Percentiles rank a stretch among this genome's conserved stretches.
These are phyloP conservation scores for Rallus crepitans DNA, from an alignment of 2,797 vertebrate species.

Conservation along the genomic window DNA sequence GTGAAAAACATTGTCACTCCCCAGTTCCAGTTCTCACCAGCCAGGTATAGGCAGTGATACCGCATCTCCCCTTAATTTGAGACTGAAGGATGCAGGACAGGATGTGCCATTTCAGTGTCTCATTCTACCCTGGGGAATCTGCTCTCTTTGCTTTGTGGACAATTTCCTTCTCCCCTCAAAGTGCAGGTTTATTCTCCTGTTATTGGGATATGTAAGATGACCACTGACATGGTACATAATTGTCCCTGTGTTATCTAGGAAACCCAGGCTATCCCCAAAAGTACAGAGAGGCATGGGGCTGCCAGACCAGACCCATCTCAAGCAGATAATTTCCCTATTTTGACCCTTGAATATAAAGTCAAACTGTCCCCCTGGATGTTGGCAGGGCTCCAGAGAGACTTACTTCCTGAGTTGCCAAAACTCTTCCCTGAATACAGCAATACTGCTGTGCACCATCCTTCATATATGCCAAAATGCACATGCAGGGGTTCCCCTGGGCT, in stretches of 20 bases:
- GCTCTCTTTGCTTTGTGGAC: neutral
- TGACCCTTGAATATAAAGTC: neutral
- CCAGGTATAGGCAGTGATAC: neutral
- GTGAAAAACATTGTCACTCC: neutral
- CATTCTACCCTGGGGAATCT: neutral
- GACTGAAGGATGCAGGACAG: neutral
- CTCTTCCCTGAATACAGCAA: neutral
- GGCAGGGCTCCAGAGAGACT: neutral
- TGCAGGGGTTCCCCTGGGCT: neutral
- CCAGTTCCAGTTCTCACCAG: neutral
- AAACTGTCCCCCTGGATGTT: neutral
- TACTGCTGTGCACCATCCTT: neutral
- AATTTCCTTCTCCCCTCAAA: neutral
- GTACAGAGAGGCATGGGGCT: neutral
- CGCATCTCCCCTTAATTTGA: neutral
- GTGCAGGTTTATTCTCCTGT: neutral
- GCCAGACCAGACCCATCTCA: neutral
- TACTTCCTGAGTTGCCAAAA: neutral
- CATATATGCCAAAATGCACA: rapidly evolving
- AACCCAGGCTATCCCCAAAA: neutral
- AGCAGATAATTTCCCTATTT: neutral
- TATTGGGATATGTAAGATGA: neutral
- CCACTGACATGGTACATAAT: neutral
- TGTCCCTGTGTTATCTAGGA: neutral
- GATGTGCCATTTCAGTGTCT: neutral